Conservation (phyloP, 2,797 vertebrate species). For the Manis crassicaudata region DNA sequence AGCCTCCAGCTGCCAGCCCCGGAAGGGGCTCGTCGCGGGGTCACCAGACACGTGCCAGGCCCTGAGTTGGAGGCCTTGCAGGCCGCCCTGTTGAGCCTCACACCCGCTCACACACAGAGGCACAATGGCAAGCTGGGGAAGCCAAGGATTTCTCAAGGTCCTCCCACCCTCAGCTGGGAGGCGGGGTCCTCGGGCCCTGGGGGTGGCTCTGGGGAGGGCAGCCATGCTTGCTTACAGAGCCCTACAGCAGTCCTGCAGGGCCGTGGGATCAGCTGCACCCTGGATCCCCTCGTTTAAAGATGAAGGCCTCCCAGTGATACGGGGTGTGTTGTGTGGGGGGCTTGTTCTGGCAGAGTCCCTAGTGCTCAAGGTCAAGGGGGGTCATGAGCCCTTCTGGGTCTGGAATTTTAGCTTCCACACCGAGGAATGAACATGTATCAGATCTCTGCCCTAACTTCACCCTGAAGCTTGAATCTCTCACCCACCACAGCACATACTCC, state of each 20-base stretch:
- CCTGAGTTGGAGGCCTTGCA: too few relatives aligned
- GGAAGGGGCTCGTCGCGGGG: too few relatives aligned
- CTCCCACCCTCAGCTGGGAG: rapidly evolving
- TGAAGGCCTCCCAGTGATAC: rapidly evolving
- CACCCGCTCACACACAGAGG: too few relatives aligned
- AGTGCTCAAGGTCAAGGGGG: rapidly evolving
- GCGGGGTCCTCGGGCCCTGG: rapidly evolving
- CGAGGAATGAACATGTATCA: rapidly evolving
- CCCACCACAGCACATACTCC: rapidly evolving
- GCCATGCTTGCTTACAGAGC: rapidly evolving
- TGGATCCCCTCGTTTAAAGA: not conserved
- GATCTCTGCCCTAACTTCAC: not conserved
- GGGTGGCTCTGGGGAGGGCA: too few relatives aligned
- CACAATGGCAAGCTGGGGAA: rapidly evolving
- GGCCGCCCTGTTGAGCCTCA: rapidly evolving
- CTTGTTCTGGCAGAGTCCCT: rapidly evolving
- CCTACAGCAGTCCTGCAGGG: rapidly evolving
- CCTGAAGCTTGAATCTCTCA: not conserved
- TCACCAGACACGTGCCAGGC: not conserved
- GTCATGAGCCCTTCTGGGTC: rapidly evolving
- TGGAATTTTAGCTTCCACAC: rapidly evolving
- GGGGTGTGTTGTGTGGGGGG: rapidly evolving
- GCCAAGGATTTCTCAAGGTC: rapidly evolving
- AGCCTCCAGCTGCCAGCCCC: too few relatives aligned
- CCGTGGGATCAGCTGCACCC: rapidly evolving